These are phyloP conservation scores for Austrolebias charrua DNA, from an alignment of 2,797 vertebrate genomes.

Conservation along the genomic window DNA sequence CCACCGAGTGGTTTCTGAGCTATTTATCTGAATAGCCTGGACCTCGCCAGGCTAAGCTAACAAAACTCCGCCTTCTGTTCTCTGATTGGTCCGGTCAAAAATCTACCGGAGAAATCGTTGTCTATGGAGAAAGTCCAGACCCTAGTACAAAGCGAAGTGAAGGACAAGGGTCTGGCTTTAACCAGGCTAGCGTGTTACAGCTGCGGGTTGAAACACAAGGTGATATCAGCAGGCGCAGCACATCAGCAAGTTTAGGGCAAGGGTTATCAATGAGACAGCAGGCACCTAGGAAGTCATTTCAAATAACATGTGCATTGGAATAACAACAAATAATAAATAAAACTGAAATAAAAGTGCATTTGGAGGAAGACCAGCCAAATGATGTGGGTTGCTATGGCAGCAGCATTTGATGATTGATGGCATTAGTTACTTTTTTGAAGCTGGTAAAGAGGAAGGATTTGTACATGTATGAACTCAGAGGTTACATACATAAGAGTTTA, in stretches of 20 bases:
- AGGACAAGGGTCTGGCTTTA: too few species aligned
- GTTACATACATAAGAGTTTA: slow-evolving; percentile 75
- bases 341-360: slow-evolving; percentile 21
- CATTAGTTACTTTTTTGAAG: slow-evolving; percentile 41
- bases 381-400: slow-evolving; percentile 57
- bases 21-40: too few species aligned
- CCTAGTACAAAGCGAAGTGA: too few species aligned
- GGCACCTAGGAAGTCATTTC: slow-evolving; percentile 66
- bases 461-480: slow-evolving; percentile 78
- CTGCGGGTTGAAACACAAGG: slow-evolving; percentile 61
- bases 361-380: slow-evolving; percentile 46
- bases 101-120: too few species aligned
- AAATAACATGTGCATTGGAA: slow-evolving; percentile 54
- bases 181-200: slow-evolving; percentile 15
- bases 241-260: slow-evolving; percentile 56
- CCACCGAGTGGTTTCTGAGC: too few species aligned
- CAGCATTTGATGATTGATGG: slow-evolving; percentile 54
- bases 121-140: too few species aligned
- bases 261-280: slow-evolving; percentile 62
- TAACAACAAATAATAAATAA: slow-evolving; percentile 39
- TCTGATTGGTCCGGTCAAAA: too few species aligned
- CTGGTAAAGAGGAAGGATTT: slow-evolving; percentile 27
- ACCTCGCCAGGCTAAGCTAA: too few species aligned
- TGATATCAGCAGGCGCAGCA: slow-evolving; percentile 62
- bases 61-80: too few species aligned